A percentile compares a stretch with the other conserved stretches of the same genome.
phyloP scores from a whole-genome alignment of 2,888 invertebrate species.

The Incurvaria masculella region DNA sequence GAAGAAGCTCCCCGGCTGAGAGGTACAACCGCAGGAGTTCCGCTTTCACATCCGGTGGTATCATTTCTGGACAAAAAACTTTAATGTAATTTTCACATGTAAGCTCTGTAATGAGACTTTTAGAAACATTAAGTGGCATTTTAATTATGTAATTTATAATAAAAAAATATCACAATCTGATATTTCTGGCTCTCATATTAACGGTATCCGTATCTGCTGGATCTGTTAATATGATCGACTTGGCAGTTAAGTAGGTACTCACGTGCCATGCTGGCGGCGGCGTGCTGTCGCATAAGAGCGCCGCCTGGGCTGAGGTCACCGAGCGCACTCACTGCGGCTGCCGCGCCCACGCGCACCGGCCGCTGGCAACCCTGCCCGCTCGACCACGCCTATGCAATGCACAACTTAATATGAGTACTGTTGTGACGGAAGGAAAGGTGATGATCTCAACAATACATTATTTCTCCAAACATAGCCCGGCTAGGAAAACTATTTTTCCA shows the following conservation, averaged over 20 bases:
- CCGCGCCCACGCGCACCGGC: conserved; percentile 65
- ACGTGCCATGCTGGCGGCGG: conserved; percentile 76
- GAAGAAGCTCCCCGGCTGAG: conserved; percentile 82
- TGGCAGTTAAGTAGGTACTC: conserved; percentile 36
- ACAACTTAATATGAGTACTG: not conserved
- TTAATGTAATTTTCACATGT: too few species aligned
- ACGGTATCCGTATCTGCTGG: too few species aligned
- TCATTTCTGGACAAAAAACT: conserved; percentile 60
- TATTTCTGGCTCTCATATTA: too few species aligned
- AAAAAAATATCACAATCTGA: too few species aligned
- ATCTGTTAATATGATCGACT: too few species aligned
- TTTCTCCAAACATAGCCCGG: too few species aligned
- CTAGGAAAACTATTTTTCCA: too few species aligned
- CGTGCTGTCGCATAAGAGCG: conserved; percentile 83
- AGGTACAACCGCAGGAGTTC: conserved; percentile 85
- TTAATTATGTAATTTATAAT: too few species aligned
- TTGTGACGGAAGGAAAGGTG: too few species aligned
- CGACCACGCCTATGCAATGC: conserved; percentile 58
- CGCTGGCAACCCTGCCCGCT: conserved; percentile 60
- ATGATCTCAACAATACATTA: too few species aligned
- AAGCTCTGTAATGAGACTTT: too few species aligned
- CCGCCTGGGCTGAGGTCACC: conserved; percentile 92
- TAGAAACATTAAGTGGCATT: too few species aligned
- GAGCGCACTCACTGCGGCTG: conserved; percentile 78
- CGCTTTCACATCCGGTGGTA: conserved; percentile 76